phyloP scores from a whole-genome alignment of 2,113 vertebrate species.

The Labeo catla region DNA sequence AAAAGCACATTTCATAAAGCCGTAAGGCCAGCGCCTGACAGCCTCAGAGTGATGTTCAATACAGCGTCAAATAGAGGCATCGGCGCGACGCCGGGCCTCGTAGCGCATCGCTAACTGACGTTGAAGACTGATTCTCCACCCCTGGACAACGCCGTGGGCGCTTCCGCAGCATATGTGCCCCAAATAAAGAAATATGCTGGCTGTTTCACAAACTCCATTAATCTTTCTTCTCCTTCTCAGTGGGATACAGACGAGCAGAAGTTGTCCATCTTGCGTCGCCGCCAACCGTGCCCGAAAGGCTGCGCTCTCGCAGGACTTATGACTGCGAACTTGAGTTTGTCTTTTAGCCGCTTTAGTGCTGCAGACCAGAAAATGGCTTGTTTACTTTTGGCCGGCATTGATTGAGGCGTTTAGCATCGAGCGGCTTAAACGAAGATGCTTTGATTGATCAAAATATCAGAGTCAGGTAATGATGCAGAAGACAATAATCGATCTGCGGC shows the following conservation, averaged over 20 bases:
- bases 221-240: conserved; percentile 44
- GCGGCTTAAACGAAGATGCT: not conserved
- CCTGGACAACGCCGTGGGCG: conserved; percentile 43
- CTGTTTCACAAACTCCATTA: conserved; percentile 50
- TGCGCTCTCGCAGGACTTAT: conserved; percentile 11
- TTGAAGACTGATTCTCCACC: conserved; percentile 52
- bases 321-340: not conserved
- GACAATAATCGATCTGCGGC: conserved; percentile 55
- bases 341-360: not conserved
- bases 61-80: conserved; percentile 64
- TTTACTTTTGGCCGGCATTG: conserved; percentile 4
- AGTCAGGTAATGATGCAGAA: conserved; percentile 66
- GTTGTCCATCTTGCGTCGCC: conserved; percentile 40
- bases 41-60: conserved; percentile 34
- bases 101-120: conserved; percentile 55
- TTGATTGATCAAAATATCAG: conserved; percentile 48
- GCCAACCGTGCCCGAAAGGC: not conserved
- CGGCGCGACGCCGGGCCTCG: conserved; percentile 54
- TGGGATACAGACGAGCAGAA: conserved; percentile 21
- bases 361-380: not conserved
- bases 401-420: not conserved
- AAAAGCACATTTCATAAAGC: conserved; percentile 15
- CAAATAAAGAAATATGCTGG: conserved; percentile 66
- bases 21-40: conserved; percentile 15
- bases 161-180: conserved; percentile 54